Evolutionary conservation across 2,113 vertebrate species (phyloP).

Genomic region (Entelurus aequoreus): DNA sequence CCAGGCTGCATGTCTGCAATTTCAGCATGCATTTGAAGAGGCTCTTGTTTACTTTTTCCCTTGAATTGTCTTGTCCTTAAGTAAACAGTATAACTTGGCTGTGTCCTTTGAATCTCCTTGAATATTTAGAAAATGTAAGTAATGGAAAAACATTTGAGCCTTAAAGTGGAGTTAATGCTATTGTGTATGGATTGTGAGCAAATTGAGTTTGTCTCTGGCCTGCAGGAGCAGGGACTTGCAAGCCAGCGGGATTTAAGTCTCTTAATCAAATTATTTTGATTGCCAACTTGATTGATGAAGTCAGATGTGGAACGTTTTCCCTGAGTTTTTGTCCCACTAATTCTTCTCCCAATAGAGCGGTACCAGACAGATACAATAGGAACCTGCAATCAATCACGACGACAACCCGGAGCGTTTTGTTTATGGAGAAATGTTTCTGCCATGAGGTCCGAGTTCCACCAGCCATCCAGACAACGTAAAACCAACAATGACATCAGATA

Average conservation of each 20-base stretch:
- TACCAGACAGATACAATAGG: conserved; percentile 68
- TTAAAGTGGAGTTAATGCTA: conserved; percentile 65
- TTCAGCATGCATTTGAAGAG: conserved; percentile 40
- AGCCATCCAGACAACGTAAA: conserved; percentile 59
- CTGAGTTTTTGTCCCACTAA: conserved; percentile 61
- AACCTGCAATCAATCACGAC: conserved; percentile 70
- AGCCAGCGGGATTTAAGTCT: conserved; percentile 67
- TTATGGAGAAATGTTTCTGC: conserved; percentile 50
- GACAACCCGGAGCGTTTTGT: conserved; percentile 47
- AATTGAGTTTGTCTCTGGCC: conserved; percentile 70
- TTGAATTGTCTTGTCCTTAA: conserved; percentile 20
- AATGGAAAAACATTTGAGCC: conserved; percentile 62
- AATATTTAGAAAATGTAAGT: conserved; percentile 63
- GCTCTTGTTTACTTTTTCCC: conserved; percentile 46
- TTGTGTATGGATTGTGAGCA: conserved; percentile 64
- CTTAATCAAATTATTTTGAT: conserved; percentile 79
- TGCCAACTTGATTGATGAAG: conserved; percentile 74
- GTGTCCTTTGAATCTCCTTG: conserved; percentile 48
- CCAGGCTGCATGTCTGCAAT: conserved; percentile 44
- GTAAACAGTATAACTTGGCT: conserved; percentile 49
- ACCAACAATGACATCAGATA: conserved; percentile 73
- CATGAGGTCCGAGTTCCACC: conserved; percentile 56
- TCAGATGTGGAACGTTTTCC: conserved; percentile 68
- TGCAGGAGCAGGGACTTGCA: conserved; percentile 55
- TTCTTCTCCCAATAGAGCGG: conserved; percentile 65